phyloP scores from a whole-genome alignment of 2,797 vertebrate species.

The Eulemur coronatus region DNA sequence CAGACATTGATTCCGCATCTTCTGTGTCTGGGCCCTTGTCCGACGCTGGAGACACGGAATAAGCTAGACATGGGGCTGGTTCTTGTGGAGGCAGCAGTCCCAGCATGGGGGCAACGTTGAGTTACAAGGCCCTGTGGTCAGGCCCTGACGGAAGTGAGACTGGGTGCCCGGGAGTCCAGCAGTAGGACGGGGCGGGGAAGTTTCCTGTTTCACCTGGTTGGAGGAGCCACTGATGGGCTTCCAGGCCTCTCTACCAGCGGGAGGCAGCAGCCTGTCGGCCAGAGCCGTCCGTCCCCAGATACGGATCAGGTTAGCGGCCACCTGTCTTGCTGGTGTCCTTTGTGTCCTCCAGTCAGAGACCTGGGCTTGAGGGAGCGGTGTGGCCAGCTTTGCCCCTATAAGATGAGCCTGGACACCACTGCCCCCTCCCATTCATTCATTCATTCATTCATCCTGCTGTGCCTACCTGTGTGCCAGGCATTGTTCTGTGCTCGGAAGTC shows the following conservation, averaged over 20 bases:
- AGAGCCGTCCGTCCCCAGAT: background rate
- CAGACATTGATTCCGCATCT: background rate
- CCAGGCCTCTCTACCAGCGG: background rate
- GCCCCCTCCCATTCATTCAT: background rate
- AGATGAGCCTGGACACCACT: background rate
- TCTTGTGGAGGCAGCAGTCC: background rate
- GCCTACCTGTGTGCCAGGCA: background rate
- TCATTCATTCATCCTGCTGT: background rate
- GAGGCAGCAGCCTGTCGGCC: background rate
- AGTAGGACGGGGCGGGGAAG: background rate
- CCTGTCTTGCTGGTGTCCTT: background rate
- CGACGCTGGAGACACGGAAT: background rate
- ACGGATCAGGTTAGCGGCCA: fast-evolving
- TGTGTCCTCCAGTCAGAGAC: background rate
- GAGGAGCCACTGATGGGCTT: background rate
- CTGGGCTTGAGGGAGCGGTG: background rate
- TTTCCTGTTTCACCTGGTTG: background rate
- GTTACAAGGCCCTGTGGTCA: background rate
- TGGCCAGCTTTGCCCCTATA: background rate
- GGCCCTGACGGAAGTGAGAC: background rate
- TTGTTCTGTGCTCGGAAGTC: background rate
- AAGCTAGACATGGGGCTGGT: background rate
- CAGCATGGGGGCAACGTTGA: background rate
- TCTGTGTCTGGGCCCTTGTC: background rate
- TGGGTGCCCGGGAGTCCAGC: background rate